Base-by-base conservation (phyloP, 2,888 invertebrate species). In the Therioaphis trifolii region DNA sequence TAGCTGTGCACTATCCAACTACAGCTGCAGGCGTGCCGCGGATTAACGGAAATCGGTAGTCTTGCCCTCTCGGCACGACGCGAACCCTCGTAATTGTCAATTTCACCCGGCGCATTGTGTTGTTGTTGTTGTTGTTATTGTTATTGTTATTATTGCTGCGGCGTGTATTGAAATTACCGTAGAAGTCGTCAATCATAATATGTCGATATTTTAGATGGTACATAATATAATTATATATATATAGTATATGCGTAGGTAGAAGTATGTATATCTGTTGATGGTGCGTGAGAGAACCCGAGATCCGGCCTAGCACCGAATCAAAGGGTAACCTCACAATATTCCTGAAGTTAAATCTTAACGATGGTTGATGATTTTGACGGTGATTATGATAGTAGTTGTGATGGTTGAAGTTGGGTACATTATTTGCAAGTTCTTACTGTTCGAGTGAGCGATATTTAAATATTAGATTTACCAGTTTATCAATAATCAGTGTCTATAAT, bases 181-280 rank as follows among this genome's bases (percentile, higher is more conserved):
- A 43, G n/a, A 68, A 69, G 24, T 79, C 78, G 68, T 79, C 78
- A 69, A 79, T 79, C 78, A 78, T 68, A 52, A 68, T 78, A 66
- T 40, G 66, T 78, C 77, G 77, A 68, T 66, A 68, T 29, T 21
- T 24, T 24, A 24, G 2, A 24, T 24, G 58, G 58, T 15, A 52
- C 18, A 52, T 49, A 72, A 4, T 35, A 35, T 7, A 18, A 69
- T 69, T 49, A 71, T 43, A 69, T 35, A 29, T 55, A 21, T 35
- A 35, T 35, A 35, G 7, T 35, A 7, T 7, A 35, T 7, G 35
- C 7, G 35, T 35, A 35, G 3, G 7, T 35, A 35, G 3, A 35
- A 35, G 35, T 35, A 35, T 5, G 27, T 55, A 12, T 40, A 24
- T 75, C 58, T 58, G 40, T 75, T 18, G 58, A 40, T 58, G 24